Evolutionary conservation across 2,797 vertebrate species (phyloP), one percentile per base, ranked within the genome.

Genomic region (Cephalopachus bancanus): DNA sequence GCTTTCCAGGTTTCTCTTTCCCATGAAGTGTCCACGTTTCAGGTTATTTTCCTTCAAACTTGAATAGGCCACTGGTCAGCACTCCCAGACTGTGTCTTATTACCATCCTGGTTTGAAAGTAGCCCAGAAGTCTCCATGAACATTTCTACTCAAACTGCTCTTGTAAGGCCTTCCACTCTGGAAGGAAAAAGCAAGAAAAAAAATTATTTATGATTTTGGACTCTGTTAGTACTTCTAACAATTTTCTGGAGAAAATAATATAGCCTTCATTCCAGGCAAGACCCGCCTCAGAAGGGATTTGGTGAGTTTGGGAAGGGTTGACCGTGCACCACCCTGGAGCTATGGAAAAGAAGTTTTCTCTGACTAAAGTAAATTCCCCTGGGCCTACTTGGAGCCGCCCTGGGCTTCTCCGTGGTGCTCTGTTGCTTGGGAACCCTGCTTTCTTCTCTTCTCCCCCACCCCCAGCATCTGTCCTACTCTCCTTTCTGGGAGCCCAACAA

Each of bases 1-100:
- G 51, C 95, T 98, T 96, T 97, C 89, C 96, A 94, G 97, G 95
- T 89, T 97, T 97, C 96, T 81, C 76, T 49, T 79, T 67, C 80
- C 84, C 37, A 76, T 28, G 10, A 83, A 79, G 9, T 44, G 22
- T 37, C 19, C 17, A 4, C 37, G 28, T 30, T 95, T 93, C 76
- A n/a, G 30, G 55, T 37, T 5, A 64, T 71, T 83, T 76, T 72
- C 64, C 71, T 93, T 72, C 76, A 85, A n/a, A 93, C 4, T 49
- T 64, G 37, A 87, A 60, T 55, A 76, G 53, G 14, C 16, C 26
- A 64, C 74, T 49, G 12, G 78, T 91, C 20, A 95, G 88, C 15
- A 91, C 17, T 26, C 55, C 16, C 69, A 53, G 24, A 83, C 57
- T 33, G 15, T 44, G 16, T 75, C 64, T 88, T 69, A 49, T 78